Conservation (phyloP, 1,140 invertebrate species). For the Euura saliciscinereae region DNA sequence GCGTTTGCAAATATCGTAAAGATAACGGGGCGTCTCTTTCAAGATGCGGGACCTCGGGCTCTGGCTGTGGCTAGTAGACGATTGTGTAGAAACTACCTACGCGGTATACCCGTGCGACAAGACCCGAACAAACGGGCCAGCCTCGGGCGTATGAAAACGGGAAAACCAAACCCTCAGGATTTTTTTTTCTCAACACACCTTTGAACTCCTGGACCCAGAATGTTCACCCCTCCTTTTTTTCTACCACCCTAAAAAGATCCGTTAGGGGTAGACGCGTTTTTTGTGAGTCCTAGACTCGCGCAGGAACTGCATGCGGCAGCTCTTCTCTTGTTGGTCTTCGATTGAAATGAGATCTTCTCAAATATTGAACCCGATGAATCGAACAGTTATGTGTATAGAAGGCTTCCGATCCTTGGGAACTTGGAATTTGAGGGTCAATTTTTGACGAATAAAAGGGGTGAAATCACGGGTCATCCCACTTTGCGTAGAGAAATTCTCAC, state of each 20-base stretch:
- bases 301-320: background rate
- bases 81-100: background rate
- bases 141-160: background rate
- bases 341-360: conserved; percentile 7
- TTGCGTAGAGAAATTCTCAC: conserved; percentile 16
- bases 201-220: background rate
- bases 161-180: background rate
- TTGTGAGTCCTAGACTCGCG: background rate
- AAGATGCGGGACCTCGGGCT: no score
- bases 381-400: background rate
- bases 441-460: background rate
- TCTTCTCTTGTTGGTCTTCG: conserved; percentile 4
- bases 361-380: conserved; percentile 1
- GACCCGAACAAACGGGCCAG: background rate
- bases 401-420: background rate
- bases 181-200: background rate
- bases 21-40: conserved; percentile 1
- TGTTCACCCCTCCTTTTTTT: background rate
- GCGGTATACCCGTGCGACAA: background rate
- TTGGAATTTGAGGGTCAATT: background rate
- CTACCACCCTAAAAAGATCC: background rate
- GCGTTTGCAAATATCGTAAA: conserved; percentile 5
- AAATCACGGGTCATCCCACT: background rate
- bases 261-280: background rate
- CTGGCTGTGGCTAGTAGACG: no score